These are phyloP conservation scores for Tapirus indicus DNA, from an alignment of 2,797 vertebrate species.

Conservation along the genomic window DNA sequence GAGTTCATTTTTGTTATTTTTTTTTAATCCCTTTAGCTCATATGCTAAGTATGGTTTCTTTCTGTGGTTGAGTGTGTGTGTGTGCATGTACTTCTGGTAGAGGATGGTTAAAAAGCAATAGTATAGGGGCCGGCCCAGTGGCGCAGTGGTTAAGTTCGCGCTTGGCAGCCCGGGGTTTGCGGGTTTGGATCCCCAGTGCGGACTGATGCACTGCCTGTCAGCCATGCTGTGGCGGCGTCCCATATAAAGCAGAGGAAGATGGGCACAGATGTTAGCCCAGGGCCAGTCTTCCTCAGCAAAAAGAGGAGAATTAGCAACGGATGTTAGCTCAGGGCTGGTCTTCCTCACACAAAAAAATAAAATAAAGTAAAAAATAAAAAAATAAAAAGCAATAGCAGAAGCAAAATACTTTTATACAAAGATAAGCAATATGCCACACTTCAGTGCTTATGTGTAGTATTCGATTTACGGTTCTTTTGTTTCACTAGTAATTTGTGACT, in stretches of 20 bases:
- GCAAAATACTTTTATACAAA: neutral
- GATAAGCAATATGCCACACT: neutral
- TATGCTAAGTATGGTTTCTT: neutral
- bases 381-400: neutral
- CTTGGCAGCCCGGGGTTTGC: no score
- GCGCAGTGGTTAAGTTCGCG: no score
- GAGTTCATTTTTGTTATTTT: neutral
- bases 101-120: neutral
- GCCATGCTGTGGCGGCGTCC: no score
- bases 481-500: neutral
- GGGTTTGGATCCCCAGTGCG: no score
- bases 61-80: neutral
- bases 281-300: no score
- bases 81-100: neutral
- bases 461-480: constrained; percentile 5
- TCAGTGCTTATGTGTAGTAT: neutral
- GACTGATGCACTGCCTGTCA: no score
- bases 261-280: no score
- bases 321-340: no score
- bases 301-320: no score
- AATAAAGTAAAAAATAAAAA: no score
- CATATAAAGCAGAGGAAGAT: no score
- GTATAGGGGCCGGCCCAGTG: neutral
- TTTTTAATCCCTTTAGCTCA: neutral
- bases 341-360: no score